Evolutionary conservation across 2,797 vertebrate genomes (phyloP).

Genomic region (Lepidocolaptes lacrymiger): DNA sequence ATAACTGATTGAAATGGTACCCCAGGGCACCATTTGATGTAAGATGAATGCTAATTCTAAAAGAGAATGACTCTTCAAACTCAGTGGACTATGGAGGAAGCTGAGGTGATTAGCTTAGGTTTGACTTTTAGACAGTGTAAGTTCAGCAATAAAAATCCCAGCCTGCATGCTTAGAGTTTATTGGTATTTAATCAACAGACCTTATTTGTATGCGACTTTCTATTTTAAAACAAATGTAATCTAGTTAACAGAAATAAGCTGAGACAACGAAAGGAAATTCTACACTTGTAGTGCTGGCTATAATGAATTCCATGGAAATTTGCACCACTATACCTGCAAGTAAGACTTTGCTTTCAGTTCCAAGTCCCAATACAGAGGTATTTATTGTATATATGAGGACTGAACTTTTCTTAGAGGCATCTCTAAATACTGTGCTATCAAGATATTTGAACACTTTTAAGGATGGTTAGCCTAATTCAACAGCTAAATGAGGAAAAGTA

Average conservation of each 20-base stretch:
- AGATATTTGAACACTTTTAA: not conserved
- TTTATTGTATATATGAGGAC: not conserved
- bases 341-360: not conserved
- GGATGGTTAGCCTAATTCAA: not conserved
- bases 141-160: not conserved
- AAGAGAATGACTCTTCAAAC: not conserved
- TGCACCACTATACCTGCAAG: not conserved
- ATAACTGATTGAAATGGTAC: not conserved
- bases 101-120: not conserved
- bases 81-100: not conserved
- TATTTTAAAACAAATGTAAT: constrained; percentile 26
- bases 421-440: not conserved
- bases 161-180: not conserved
- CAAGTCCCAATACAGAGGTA: not conserved
- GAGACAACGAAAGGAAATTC: constrained; percentile 1
- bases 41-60: not conserved
- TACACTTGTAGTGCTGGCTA: not conserved
- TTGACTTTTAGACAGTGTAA: not conserved
- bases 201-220: not conserved
- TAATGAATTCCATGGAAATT: not conserved
- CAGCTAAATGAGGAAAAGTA: not conserved
- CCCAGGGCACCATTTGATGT: not conserved
- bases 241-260: constrained; percentile 3
- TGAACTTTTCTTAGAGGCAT: not conserved
- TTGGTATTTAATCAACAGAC: constrained; percentile 9